Percentiles rank a stretch among this genome's conserved stretches.
These are phyloP conservation scores for Embidobia sp. DNA, from an alignment of 2,888 invertebrate genomes.

Conservation along the genomic window DNA sequence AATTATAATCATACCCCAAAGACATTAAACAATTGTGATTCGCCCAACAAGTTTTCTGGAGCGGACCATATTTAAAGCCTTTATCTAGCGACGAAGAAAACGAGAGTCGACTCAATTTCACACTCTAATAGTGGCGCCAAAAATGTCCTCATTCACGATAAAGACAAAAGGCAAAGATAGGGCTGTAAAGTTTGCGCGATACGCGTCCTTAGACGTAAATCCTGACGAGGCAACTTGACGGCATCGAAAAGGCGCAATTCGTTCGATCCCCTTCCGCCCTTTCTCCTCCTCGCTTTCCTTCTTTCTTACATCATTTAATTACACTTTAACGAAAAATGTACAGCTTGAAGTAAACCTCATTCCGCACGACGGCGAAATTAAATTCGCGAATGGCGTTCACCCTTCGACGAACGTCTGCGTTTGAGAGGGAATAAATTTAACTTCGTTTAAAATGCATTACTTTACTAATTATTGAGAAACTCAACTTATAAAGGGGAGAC, in stretches of 20 bases:
- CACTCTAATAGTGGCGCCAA: slow-evolving; percentile 76
- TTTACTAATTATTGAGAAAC: slow-evolving; percentile 50
- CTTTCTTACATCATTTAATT: slow-evolving; percentile 48
- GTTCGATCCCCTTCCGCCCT: neutral
- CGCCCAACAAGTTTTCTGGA: slow-evolving; percentile 56
- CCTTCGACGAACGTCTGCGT: slow-evolving; percentile 33
- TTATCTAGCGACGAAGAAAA: slow-evolving; percentile 55
- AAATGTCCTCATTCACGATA: slow-evolving; percentile 76
- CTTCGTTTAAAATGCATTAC: slow-evolving; percentile 61
- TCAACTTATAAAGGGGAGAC: slow-evolving; percentile 8
- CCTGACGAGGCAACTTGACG: slow-evolving; percentile 50
- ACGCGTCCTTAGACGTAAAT: slow-evolving; percentile 47
- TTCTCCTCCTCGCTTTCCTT: neutral
- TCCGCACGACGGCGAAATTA: slow-evolving; percentile 35
- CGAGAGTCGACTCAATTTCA: slow-evolving; percentile 65
- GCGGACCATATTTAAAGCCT: slow-evolving; percentile 56
- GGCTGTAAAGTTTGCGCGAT: slow-evolving; percentile 73
- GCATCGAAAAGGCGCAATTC: slow-evolving; percentile 17
- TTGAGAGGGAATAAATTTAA: slow-evolving; percentile 52
- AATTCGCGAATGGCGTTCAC: slow-evolving; percentile 44
- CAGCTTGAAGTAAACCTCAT: slow-evolving; percentile 51
- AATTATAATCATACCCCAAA: slow-evolving; percentile 49
- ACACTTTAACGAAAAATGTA: slow-evolving; percentile 39
- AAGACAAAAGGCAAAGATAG: slow-evolving; percentile 73
- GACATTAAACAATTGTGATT: slow-evolving; percentile 59